These are phyloP conservation scores for Saiga tatarica DNA, from an alignment of 2,113 vertebrate genomes.

Conservation along the genomic window DNA sequence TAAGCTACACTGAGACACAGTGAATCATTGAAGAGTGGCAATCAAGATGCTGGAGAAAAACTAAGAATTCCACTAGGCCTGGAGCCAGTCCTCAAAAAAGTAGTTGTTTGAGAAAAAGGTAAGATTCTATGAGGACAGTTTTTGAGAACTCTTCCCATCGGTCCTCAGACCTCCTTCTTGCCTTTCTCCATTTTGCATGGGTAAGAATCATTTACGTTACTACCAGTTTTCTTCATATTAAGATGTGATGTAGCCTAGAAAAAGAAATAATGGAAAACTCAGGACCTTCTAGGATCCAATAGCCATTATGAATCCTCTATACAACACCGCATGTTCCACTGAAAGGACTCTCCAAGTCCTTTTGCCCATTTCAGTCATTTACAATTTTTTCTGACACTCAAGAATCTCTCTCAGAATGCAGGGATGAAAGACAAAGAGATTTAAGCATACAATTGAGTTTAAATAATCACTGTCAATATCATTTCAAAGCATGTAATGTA, in stretches of 20 bases:
- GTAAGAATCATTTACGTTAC: background rate
- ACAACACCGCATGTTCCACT: rapidly evolving
- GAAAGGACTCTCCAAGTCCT: background rate
- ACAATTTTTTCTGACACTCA: background rate
- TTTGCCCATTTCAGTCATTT: background rate
- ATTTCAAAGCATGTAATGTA: background rate
- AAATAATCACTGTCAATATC: background rate
- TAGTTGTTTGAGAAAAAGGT: background rate
- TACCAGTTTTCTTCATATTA: background rate
- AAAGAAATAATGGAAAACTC: background rate
- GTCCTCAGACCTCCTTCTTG: background rate
- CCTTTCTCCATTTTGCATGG: background rate
- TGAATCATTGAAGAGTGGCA: conserved; percentile 32
- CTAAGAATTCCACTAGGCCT: background rate
- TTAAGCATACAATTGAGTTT: background rate
- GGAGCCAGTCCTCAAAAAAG: background rate
- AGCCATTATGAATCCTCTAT: background rate
- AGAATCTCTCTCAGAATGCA: background rate
- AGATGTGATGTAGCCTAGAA: background rate
- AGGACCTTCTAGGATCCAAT: background rate
- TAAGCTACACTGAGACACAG: background rate
- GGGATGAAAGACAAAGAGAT: background rate
- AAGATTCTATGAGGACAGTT: background rate
- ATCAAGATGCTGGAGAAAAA: conserved; percentile 14
- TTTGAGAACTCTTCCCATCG: background rate